Evolutionary conservation across 1,140 invertebrate species (phyloP).

Genomic region (Fopius arisanus): DNA sequence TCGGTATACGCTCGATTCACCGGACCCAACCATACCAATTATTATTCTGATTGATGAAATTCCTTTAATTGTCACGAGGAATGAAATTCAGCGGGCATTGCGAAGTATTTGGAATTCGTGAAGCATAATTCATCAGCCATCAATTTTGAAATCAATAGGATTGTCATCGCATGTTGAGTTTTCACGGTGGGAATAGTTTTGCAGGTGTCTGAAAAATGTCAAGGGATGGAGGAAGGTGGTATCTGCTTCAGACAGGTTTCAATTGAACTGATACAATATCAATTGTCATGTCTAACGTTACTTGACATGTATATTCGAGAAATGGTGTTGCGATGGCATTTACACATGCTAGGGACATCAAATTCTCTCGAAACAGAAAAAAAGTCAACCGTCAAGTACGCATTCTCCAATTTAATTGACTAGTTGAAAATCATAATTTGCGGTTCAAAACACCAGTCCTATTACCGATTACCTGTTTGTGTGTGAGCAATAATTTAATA

Average conservation of each 20-base stretch:
- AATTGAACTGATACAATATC: slow-evolving; percentile 48
- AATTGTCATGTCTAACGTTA: slow-evolving; percentile 50
- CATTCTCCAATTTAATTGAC: too few relatives aligned
- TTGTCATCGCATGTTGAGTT: not conserved
- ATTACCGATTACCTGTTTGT: too few relatives aligned
- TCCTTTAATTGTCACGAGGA: not conserved
- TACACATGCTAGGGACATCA: not conserved
- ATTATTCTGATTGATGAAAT: slow-evolving; percentile 4
- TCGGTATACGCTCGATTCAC: not conserved
- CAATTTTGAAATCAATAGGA: not conserved
- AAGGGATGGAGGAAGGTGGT: not conserved
- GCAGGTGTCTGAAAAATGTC: not conserved
- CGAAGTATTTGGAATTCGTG: not conserved
- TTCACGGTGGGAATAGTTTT: not conserved
- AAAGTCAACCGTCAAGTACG: too few relatives aligned
- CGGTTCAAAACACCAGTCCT: too few relatives aligned
- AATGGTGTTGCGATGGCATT: slow-evolving; percentile 22
- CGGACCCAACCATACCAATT: not conserved
- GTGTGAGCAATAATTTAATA: too few relatives aligned
- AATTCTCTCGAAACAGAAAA: too few relatives aligned
- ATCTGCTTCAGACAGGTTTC: slow-evolving; percentile 45
- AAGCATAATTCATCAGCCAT: not conserved
- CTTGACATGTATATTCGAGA: slow-evolving; percentile 33
- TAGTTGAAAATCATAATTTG: too few relatives aligned
- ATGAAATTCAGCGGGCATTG: not conserved